Percentiles rank a stretch among this genome's conserved stretches.
Conservation (phyloP, 2,113 vertebrate species). For the Lates calcarifer region DNA sequence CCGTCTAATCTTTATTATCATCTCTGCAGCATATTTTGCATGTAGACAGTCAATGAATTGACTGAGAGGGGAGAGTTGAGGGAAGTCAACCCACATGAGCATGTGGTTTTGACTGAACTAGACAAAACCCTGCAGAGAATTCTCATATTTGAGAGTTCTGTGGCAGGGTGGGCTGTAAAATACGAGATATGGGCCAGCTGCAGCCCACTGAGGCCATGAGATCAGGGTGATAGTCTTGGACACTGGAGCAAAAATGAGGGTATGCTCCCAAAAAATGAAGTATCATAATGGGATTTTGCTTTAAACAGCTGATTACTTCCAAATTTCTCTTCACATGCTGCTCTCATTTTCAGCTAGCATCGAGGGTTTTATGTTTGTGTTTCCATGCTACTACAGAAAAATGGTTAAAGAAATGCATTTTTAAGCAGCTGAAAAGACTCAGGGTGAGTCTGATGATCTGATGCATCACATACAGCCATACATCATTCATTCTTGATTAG, state of each 20-base stretch:
- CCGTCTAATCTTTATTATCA: slow-evolving; percentile 34
- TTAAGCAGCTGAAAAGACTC: neutral
- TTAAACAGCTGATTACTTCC: slow-evolving; percentile 2
- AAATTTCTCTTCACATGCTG: neutral
- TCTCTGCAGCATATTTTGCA: slow-evolving; percentile 37
- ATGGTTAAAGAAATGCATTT: neutral
- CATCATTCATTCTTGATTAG: slow-evolving; percentile 15
- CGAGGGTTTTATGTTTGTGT: neutral
- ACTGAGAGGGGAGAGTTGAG: slow-evolving; percentile 33
- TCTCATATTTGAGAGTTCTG: neutral
- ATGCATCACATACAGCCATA: neutral
- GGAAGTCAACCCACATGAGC: slow-evolving; percentile 56
- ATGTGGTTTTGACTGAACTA: slow-evolving; percentile 30
- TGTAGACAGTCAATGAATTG: slow-evolving; percentile 33
- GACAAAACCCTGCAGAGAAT: slow-evolving; percentile 12
- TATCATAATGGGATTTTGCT: neutral
- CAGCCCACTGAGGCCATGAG: slow-evolving; percentile 3
- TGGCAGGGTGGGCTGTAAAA: slow-evolving; percentile 22
- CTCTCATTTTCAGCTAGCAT: neutral
- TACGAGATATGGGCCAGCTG: slow-evolving; percentile 7
- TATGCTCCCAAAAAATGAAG: neutral
- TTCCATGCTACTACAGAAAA: neutral
- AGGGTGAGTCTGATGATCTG: neutral
- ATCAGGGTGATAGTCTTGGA: neutral
- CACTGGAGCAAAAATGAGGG: neutral